Evolutionary conservation across 2,888 invertebrate species (phyloP).

Genomic region (Phengaris alcon): DNA sequence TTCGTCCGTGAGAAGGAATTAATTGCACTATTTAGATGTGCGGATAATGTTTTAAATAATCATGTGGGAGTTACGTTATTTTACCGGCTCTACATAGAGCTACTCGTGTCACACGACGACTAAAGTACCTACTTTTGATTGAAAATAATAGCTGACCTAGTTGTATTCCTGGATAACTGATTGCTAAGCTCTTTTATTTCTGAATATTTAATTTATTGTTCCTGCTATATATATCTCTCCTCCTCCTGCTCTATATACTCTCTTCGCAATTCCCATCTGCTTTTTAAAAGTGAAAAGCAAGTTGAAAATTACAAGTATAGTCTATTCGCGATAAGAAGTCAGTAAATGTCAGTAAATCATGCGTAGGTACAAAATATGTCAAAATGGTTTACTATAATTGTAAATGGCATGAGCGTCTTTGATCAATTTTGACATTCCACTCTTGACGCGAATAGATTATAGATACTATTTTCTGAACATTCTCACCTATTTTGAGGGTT

Average conservation of each 20-base stretch:
- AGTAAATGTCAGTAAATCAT: too few species aligned
- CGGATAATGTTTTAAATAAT: background rate
- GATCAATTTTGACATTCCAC: background rate
- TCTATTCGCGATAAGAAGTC: too few species aligned
- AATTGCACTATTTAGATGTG: constrained; percentile 16
- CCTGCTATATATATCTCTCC: too few species aligned
- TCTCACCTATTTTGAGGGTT: background rate
- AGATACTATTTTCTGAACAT: background rate
- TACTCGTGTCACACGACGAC: background rate
- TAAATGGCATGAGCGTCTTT: too few species aligned
- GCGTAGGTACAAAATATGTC: too few species aligned
- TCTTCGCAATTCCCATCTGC: too few species aligned
- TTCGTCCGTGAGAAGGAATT: constrained; percentile 15
- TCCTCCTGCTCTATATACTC: too few species aligned
- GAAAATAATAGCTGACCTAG: background rate
- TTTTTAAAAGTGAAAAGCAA: too few species aligned
- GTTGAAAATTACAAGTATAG: too few species aligned
- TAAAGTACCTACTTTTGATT: background rate
- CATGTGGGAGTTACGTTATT: background rate
- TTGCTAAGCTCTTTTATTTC: background rate
- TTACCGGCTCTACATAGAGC: background rate
- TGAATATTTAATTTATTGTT: background rate
- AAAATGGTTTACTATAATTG: too few species aligned
- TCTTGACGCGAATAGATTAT: background rate
- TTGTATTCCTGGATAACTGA: background rate